Evolutionary conservation across 1,140 invertebrate genomes (phyloP).

Genomic region (Choristoneura fumiferana): DNA sequence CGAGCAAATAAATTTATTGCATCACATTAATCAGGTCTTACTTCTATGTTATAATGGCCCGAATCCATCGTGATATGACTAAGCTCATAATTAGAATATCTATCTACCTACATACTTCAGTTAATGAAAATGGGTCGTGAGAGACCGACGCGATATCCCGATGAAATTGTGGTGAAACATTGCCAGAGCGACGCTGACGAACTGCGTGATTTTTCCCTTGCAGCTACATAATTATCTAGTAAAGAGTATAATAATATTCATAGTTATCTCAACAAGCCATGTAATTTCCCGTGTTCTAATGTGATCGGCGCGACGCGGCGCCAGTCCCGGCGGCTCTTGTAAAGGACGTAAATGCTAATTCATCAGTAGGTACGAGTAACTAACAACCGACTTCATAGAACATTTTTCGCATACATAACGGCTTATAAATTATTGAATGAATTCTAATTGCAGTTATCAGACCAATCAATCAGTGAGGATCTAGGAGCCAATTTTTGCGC

Average conservation of each 20-base stretch:
- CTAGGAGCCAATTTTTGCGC: constrained; percentile 32
- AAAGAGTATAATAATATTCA: constrained; percentile 67
- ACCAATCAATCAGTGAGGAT: constrained; percentile 51
- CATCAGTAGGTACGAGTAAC: constrained; percentile 45
- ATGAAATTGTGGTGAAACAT: constrained; percentile 2
- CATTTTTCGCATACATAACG: constrained; percentile 57
- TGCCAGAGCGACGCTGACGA: background rate
- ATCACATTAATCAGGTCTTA: constrained; percentile 13
- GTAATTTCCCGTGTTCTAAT: constrained; percentile 69
- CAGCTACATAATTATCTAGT: constrained; percentile 57
- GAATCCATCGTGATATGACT: background rate
- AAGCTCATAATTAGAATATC: background rate
- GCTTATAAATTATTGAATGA: constrained; percentile 70
- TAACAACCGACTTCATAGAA: constrained; percentile 40
- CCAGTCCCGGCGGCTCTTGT: constrained; percentile 55
- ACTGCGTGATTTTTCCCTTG: constrained; percentile 32
- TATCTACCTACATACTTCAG: background rate
- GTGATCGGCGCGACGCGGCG: constrained; percentile 64
- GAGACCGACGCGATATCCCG: background rate
- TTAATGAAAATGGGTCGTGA: background rate
- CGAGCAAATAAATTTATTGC: constrained; percentile 1
- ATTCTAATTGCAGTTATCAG: constrained; percentile 56
- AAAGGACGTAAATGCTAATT: constrained; percentile 69
- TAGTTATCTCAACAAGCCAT: constrained; percentile 62
- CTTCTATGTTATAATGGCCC: background rate